Evolutionary conservation across 2,113 vertebrate genomes (phyloP).

Genomic region (Channa maculata): DNA sequence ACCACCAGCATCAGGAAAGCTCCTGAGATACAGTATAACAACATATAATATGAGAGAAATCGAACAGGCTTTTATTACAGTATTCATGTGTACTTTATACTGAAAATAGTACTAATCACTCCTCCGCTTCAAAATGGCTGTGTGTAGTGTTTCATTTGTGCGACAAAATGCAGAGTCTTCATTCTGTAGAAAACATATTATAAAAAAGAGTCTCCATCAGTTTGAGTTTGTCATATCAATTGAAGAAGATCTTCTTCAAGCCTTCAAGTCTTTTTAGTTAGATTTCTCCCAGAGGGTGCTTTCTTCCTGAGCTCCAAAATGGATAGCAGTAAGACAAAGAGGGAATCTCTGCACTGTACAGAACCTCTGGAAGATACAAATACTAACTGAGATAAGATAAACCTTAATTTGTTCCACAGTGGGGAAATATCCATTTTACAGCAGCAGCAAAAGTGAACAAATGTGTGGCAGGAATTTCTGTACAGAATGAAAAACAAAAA

Average conservation of each 20-base stretch:
- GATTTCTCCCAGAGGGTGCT: neutral
- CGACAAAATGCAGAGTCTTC: no score
- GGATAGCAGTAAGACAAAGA: neutral
- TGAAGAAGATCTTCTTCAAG: no score
- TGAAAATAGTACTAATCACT: neutral
- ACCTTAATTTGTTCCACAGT: no score
- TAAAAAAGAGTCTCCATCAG: neutral
- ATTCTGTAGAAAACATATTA: no score
- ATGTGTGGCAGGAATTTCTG: no score
- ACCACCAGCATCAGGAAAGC: conserved; percentile 6
- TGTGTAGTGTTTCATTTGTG: neutral
- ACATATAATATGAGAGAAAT: neutral
- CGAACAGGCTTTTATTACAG: no score
- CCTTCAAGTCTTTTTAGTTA: no score
- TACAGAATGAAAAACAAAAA: no score
- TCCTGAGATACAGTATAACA: conserved; percentile 6
- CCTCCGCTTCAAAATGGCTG: neutral
- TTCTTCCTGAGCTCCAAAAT: neutral
- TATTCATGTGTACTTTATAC: neutral
- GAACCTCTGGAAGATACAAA: no score
- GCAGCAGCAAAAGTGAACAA: no score
- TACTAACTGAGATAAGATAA: no score
- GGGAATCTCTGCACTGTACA: neutral
- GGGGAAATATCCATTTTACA: no score
- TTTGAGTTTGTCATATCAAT: neutral